Evolutionary conservation across 2,888 invertebrate genomes (phyloP).

Genomic region (Eucera pruinosa): DNA sequence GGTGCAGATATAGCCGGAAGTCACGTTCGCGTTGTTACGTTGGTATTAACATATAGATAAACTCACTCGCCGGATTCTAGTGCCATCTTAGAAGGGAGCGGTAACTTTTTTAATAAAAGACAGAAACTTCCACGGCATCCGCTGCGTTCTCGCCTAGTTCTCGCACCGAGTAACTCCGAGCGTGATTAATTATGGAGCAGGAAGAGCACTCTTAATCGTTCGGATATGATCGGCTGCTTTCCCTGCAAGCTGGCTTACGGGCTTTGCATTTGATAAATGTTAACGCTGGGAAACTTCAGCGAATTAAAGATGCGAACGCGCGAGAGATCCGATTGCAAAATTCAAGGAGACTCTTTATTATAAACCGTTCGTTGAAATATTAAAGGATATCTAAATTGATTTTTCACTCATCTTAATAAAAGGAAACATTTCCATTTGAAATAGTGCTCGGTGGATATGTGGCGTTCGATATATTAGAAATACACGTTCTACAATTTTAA

Average conservation of each 20-base stretch:
- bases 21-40: conserved; percentile 61
- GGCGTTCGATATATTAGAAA: no score
- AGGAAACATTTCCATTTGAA: no score
- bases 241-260: conserved; percentile 17
- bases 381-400: no score
- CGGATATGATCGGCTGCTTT: conserved; percentile 23
- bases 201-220: conserved; percentile 45
- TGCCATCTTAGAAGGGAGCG: conserved; percentile 40
- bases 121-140: conserved; percentile 33
- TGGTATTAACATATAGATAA: conserved; percentile 67
- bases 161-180: conserved; percentile 19
- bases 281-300: conserved; percentile 14
- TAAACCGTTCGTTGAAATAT: neutral
- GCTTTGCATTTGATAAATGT: conserved; percentile 32
- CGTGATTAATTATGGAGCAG: conserved; percentile 58
- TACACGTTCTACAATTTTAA: no score
- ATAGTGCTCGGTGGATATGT: no score
- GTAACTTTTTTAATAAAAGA: conserved; percentile 67
- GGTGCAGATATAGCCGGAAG: conserved; percentile 18
- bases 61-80: conserved; percentile 49
- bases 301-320: neutral
- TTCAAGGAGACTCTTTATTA: neutral
- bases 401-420: no score
- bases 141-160: conserved; percentile 18
- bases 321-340: neutral